Percentiles rank a stretch among this genome's conserved stretches.
Conservation (phyloP, 2,888 invertebrate species). For the Phasia obesa region DNA sequence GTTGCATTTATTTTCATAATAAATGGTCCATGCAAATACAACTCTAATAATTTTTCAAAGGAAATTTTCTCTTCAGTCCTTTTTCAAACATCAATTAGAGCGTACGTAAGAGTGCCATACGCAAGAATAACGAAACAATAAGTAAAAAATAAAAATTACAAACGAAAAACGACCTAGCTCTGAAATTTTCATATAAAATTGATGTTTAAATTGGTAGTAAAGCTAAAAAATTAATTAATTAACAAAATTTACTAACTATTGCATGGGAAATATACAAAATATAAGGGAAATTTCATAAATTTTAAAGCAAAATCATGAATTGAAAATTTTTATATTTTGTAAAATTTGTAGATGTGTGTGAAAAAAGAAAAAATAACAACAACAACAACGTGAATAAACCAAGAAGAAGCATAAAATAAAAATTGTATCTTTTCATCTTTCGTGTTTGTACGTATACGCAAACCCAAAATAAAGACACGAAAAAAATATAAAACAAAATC, state of each 20-base stretch:
- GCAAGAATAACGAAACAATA: slow-evolving; percentile 37
- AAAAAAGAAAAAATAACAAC: slow-evolving; percentile 57
- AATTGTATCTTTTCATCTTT: slow-evolving; percentile 34
- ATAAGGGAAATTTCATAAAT: slow-evolving; percentile 11
- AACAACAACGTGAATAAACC: slow-evolving; percentile 41
- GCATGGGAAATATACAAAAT: slow-evolving; percentile 3
- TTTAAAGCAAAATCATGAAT: slow-evolving; percentile 19
- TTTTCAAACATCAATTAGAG: slow-evolving; percentile 59
- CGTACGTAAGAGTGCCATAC: slow-evolving; percentile 55
- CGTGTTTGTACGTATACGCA: slow-evolving; percentile 45
- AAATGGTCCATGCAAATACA: not conserved
- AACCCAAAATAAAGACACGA: slow-evolving; percentile 52
- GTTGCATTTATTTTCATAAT: slow-evolving; percentile 40
- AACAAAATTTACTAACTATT: not conserved
- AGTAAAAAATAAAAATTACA: slow-evolving; percentile 18
- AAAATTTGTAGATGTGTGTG: slow-evolving; percentile 43
- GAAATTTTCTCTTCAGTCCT: slow-evolving; percentile 62
- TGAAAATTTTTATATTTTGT: slow-evolving; percentile 47
- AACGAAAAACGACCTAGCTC: slow-evolving; percentile 57
- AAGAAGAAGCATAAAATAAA: slow-evolving; percentile 54
- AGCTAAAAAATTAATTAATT: slow-evolving; percentile 19
- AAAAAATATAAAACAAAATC: slow-evolving; percentile 43
- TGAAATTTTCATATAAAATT: slow-evolving; percentile 34
- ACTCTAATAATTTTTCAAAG: slow-evolving; percentile 32
- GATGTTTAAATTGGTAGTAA: not conserved